Evolutionary conservation across 2,113 vertebrate genomes (phyloP).

Genomic region (Antechinus stuartii): DNA sequence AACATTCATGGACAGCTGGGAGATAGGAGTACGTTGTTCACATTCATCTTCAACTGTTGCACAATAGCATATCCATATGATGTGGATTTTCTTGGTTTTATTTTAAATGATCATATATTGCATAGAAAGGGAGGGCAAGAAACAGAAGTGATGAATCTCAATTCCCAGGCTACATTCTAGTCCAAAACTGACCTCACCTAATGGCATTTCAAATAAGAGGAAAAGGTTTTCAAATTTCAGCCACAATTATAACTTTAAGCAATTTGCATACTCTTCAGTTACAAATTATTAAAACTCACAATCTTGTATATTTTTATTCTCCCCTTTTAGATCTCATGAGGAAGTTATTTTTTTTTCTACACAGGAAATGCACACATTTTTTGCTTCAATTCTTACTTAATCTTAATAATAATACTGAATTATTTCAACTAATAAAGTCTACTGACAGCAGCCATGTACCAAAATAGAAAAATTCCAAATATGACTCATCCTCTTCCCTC

Average conservation of each 20-base stretch:
- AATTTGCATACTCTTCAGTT: neutral
- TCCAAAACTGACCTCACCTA: slow-evolving; percentile 26
- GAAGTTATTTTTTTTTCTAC: neutral
- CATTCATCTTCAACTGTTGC: neutral
- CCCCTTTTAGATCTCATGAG: neutral
- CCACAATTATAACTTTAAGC: slow-evolving; percentile 4
- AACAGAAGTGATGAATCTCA: neutral
- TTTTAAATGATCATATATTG: neutral
- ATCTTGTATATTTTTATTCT: neutral
- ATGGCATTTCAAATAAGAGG: slow-evolving; percentile 6
- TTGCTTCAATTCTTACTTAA: neutral
- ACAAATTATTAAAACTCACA: neutral
- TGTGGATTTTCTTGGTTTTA: neutral
- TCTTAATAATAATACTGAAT: neutral
- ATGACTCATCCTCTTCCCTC: neutral
- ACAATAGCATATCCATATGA: neutral
- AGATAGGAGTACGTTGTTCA: neutral
- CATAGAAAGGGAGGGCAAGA: neutral
- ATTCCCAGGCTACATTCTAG: neutral
- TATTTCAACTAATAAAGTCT: neutral
- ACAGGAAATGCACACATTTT: neutral
- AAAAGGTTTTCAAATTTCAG: slow-evolving; percentile 6
- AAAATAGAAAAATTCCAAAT: neutral
- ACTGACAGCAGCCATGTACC: neutral
- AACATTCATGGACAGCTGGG: neutral